Conservation (phyloP, 2,888 invertebrate species). For the Leucophora obtusa region DNA sequence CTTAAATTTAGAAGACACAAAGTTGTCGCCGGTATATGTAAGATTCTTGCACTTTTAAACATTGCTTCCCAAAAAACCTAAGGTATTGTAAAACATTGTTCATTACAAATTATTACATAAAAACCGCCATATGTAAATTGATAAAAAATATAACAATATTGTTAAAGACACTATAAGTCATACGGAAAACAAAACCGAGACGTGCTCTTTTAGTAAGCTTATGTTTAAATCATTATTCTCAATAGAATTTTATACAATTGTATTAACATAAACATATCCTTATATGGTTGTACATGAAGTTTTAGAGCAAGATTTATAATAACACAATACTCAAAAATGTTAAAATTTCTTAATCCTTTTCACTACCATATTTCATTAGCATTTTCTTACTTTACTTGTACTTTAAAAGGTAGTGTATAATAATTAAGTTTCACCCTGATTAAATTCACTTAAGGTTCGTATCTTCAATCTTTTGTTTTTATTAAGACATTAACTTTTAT, state of each 20-base stretch:
- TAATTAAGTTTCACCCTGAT: too few relatives aligned
- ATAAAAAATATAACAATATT: not conserved
- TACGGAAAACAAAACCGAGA: not conserved
- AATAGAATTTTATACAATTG: not conserved
- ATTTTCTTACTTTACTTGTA: too few relatives aligned
- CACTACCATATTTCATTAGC: too few relatives aligned
- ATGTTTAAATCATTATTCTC: not conserved
- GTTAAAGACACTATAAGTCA: not conserved
- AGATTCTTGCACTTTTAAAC: too few relatives aligned
- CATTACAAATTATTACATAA: not conserved
- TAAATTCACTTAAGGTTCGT: constrained; percentile 18
- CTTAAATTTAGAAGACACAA: too few relatives aligned
- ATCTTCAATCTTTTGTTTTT: constrained; percentile 54
- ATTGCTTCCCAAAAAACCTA: too few relatives aligned
- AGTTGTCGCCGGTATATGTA: too few relatives aligned
- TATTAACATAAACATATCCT: not conserved
- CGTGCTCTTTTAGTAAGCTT: not conserved
- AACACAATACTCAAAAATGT: too few relatives aligned
- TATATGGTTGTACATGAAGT: not conserved
- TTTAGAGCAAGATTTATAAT: not conserved
- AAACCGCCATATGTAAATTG: not conserved
- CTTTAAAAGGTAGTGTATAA: too few relatives aligned
- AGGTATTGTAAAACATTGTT: not conserved
- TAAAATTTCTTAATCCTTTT: too few relatives aligned
- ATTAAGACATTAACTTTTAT: constrained; percentile 6